Conservation (phyloP, 2,888 invertebrate species). For the Drosophila subsilvestris region DNA sequence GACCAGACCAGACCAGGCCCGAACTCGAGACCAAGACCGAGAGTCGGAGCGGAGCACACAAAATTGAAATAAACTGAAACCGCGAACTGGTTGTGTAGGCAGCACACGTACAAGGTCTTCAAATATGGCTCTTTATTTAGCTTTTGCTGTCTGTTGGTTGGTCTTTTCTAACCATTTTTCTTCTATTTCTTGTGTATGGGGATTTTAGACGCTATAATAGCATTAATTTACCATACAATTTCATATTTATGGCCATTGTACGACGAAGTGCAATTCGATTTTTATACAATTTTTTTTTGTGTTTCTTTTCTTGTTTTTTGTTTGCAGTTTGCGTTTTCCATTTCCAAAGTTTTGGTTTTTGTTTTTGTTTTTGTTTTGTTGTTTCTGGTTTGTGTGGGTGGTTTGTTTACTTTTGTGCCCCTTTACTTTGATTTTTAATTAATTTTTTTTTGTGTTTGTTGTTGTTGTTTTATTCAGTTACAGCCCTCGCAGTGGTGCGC, state of each 20-base stretch:
- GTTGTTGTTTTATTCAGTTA: constrained; percentile 28
- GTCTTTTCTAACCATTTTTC: constrained; percentile 75
- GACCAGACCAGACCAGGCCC: constrained; percentile 28
- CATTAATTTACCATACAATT: constrained; percentile 79
- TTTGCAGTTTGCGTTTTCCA: constrained; percentile 16
- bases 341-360: constrained; percentile 21
- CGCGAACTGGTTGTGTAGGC: constrained; percentile 82
- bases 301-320: constrained; percentile 25
- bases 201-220: constrained; percentile 75
- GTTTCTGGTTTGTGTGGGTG: constrained; percentile 64
- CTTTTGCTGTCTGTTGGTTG: constrained; percentile 34
- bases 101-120: constrained; percentile 82
- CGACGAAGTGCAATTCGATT: constrained; percentile 64
- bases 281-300: constrained; percentile 23
- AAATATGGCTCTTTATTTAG: constrained; percentile 76
- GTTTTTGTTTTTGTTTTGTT: constrained; percentile 18
- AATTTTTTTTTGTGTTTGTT: constrained; percentile 47
- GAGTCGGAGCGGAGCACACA: constrained; percentile 25
- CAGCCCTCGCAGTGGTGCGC: constrained; percentile 34
- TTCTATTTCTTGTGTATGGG: constrained; percentile 59
- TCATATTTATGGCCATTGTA: constrained; percentile 76
- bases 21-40: neutral
- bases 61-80: constrained; percentile 72
- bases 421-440: constrained; percentile 60
- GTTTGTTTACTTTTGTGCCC: constrained; percentile 65